Evolutionary conservation across 2,113 vertebrate species (phyloP).

Genomic region (Misgurnus mizolepis): DNA sequence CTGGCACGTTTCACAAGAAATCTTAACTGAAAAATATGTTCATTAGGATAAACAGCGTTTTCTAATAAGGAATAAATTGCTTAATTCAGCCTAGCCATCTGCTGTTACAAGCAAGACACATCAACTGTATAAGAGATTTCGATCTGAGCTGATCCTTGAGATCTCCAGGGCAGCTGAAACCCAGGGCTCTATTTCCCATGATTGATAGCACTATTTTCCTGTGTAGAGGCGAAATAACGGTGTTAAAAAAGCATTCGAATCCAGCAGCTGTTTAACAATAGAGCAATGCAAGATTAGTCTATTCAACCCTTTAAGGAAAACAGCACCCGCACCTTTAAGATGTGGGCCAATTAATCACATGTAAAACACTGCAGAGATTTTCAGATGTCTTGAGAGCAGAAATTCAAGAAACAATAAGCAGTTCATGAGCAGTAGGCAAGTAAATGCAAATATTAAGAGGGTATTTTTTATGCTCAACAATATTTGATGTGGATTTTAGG

Average conservation of each 20-base stretch:
- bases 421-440: no score
- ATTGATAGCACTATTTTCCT: constrained; percentile 41
- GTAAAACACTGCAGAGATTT: constrained; percentile 1
- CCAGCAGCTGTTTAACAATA: constrained; percentile 13
- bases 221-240: constrained; percentile 6
- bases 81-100: constrained; percentile 14
- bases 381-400: not conserved
- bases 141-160: constrained; percentile 33
- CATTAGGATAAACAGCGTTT: not conserved
- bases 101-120: constrained; percentile 19
- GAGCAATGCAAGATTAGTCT: not conserved
- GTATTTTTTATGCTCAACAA: constrained; percentile 6
- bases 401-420: not conserved
- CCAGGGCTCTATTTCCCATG: constrained; percentile 23
- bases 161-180: constrained; percentile 10
- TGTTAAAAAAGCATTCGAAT: constrained; percentile 25
- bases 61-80: not conserved
- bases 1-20: not conserved
- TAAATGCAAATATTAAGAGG: not conserved
- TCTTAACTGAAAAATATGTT: not conserved
- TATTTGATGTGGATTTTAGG: no score
- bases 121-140: constrained; percentile 23
- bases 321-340: constrained; percentile 7
- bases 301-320: constrained; percentile 13
- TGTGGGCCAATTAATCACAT: constrained; percentile 24